Conservation (phyloP, 53 echinoderm and acorn worm species). For the Echinometra lucunter region DNA sequence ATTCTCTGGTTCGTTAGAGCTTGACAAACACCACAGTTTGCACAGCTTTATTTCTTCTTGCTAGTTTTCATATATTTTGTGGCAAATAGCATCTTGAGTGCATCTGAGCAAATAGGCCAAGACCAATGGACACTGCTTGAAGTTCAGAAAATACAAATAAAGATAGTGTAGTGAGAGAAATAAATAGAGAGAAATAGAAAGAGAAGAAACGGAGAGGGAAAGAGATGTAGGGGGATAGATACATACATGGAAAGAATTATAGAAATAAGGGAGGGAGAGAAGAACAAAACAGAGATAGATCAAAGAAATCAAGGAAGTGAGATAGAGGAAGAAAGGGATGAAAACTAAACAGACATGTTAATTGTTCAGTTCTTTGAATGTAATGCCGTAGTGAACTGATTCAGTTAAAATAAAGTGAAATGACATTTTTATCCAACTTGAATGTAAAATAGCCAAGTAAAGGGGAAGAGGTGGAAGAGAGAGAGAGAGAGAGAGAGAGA, state of each 20-base stretch:
- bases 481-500: background rate
- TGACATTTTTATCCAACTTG: no score
- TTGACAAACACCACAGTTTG: background rate
- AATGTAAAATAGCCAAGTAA: no score
- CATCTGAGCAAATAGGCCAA: constrained; percentile 14
- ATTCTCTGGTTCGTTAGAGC: background rate
- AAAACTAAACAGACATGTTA: no score
- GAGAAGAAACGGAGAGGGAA: background rate
- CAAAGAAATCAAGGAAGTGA: no score
- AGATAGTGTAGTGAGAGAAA: background rate
- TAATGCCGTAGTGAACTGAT: no score
- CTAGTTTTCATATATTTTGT: background rate
- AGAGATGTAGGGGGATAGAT: background rate
- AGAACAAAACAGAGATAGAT: background rate
- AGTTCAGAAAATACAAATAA: background rate
- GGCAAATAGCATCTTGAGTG: constrained; percentile 39
- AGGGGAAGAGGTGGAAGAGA: background rate
- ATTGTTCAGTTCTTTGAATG: no score
- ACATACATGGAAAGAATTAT: background rate
- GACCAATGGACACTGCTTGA: background rate
- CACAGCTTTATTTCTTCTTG: background rate
- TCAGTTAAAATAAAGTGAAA: no score
- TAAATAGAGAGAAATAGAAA: background rate
- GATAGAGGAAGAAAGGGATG: background rate
- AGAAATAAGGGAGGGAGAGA: background rate